phyloP scores from a whole-genome alignment of 2,888 invertebrate species.

The Colletes collaris region DNA sequence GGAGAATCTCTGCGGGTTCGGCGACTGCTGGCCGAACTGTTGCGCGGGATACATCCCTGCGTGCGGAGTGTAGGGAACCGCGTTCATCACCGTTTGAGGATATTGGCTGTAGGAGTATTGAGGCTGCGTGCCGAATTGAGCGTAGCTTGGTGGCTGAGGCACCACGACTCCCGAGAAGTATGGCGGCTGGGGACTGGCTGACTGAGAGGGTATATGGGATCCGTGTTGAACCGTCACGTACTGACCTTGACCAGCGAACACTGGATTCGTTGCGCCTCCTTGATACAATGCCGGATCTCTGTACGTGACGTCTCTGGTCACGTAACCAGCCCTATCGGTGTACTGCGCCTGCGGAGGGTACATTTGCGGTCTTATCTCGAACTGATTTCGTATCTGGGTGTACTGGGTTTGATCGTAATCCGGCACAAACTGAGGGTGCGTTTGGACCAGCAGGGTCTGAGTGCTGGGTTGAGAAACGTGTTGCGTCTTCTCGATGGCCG shows the following conservation, averaged over 20 bases:
- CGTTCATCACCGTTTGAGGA: constrained; percentile 79
- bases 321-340: constrained; percentile 77
- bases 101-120: constrained; percentile 78
- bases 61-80: constrained; percentile 76
- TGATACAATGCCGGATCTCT: constrained; percentile 76
- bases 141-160: constrained; percentile 68
- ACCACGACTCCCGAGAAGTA: constrained; percentile 76
- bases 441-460: constrained; percentile 78
- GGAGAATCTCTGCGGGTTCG: constrained; percentile 80
- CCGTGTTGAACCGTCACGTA: constrained; percentile 78
- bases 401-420: constrained; percentile 78
- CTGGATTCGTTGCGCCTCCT: constrained; percentile 70
- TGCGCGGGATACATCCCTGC: constrained; percentile 74
- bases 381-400: constrained; percentile 77
- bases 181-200: constrained; percentile 78
- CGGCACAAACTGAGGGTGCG: constrained; percentile 77
- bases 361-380: constrained; percentile 77
- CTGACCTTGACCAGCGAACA: constrained; percentile 75
- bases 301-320: constrained; percentile 77
- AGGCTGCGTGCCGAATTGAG: constrained; percentile 73
- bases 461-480: constrained; percentile 77
- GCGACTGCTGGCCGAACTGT: constrained; percentile 77
- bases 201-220: constrained; percentile 75
- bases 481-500: constrained; percentile 71
- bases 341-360: constrained; percentile 75